Evolutionary conservation across 2,888 invertebrate genomes (phyloP), one percentile per base, ranked within the genome.

Genomic region (Cerastis leucographa): DNA sequence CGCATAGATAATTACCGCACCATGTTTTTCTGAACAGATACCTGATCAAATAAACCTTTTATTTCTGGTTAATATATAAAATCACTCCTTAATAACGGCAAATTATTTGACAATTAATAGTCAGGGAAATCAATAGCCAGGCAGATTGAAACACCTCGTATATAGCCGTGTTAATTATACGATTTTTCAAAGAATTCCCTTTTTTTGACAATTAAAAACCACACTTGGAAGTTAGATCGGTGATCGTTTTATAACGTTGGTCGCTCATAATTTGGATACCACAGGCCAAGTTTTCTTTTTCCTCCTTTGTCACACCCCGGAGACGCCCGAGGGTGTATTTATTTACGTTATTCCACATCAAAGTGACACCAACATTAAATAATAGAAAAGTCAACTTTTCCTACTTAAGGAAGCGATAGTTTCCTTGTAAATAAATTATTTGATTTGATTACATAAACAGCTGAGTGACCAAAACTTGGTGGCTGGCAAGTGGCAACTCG

Each of bases 381-480:
- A 85, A 81, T 59, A 72, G 49, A 62, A 74, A 84, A 71, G n/a
- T 59, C 29, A 69, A 83, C 84, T 78, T 83, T 64, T 65, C 12
- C 44, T 59, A 66, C 56, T 56, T 56, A 62, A 67, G 42, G 22
- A 72, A 73, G 56, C 67, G 29, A 88, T 86, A 88, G 80, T 84
- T 76, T 54, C 51, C 64, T 40, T 76, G 8, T 87, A 84, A 85
- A 87, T 87, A 87, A 85, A 80, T 88, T 46, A 87, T 87, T 87
- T 76, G 81, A 88, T 87, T 83, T 85, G 81, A 88, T 85, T 80
- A 88, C 81, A 44, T 61, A 77, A 81, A 83, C 79, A 68, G 66
- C 35, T 49, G 40, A 74, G 76, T 81, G 74, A 80, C 88, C 74
- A 66, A 80, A 88, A 86, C 46, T 83, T 75, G 49, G 73, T 51